Base-by-base conservation (phyloP, 2,797 vertebrate genomes). In the Trachops cirrhosus region DNA sequence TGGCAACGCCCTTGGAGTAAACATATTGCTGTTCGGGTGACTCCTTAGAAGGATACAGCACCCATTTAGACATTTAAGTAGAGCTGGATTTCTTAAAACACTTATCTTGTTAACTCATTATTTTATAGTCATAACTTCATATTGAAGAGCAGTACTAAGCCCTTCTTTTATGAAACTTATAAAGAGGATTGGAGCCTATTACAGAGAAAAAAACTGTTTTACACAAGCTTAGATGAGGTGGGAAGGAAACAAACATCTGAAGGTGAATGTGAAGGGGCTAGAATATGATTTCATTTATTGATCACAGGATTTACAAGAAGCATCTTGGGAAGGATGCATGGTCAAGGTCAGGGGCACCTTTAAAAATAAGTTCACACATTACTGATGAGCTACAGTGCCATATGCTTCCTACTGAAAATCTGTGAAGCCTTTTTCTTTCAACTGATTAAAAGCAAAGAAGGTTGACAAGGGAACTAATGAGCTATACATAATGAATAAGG, bases 381-480 rank as follows among this genome's bases (percentile, higher is more conserved):
- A 48, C 79, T 73, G 92, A 95, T 71, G 70, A 98, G 50, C 48
- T 93, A 71, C 7, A 62, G 34, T 67, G 67, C 75, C 79, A n/a
- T 80, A 90, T 68, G 71, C 62, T 91, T 94, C 91, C 89, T 74
- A 52, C 71, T 75, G 29, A 95, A 96, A 96, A 84, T 95, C 68
- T 32, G 62, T 74, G 70, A 95, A 92, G 52, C 1, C 9, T 34
- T 89, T 80, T 96, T 32, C 7, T 96, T 97, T 97, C 89, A 86
- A 91, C 90, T 95, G 97, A 94, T 91, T 73, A 97, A 97, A 98
- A 83, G 83, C 8, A 98, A 96, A 92, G 57, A 94, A 97, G 92
- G 39, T 67, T 89, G 92, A 89, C 97, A 97, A 84, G 90, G 78
- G 1, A 93, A 94, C 78, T 97, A 95, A 96, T 92, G 93, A 97